Evolutionary conservation across 1,140 invertebrate genomes (phyloP), one percentile per base, ranked within the genome.

Genomic region (Euborellia annulipes): DNA sequence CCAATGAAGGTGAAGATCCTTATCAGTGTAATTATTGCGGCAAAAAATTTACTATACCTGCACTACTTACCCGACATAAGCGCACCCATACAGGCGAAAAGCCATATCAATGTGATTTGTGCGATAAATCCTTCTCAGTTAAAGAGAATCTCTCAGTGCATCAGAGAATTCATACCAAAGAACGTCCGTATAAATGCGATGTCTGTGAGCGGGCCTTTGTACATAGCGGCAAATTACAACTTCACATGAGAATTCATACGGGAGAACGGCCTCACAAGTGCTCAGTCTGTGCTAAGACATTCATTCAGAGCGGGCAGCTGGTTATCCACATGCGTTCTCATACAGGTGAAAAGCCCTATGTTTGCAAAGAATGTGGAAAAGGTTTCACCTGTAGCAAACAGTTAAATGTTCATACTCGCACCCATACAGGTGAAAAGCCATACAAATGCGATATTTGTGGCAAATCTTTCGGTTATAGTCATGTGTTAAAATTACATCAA

Each of bases 181-280:
- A 86, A 62, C 70, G 81, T 0, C 83, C 84, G 0, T 72, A 74
- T 69, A 83, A 87, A 51, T 94, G 91, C 59, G 78, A 86, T 37
- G 82, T 91, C 18, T 95, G 91, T 62, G 80, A 80, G 2, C 73
- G 89, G 1, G 89, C 89, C 0, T 93, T 91, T 56, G 87, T 93
- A 56, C 89, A 94, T 62, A 85, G 83, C 23, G 89, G 90, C 1
- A 88, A 93, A 58, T 65, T 94, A 22, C 86, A 91, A 54, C 73
- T 89, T 4, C 91, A 94, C 61, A 90, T 91, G 78, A 75, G 87
- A 40, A 90, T 89, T 50, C 87, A 91, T 58, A 91, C 86, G 0
- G 78, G 92, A 0, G 91, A 95, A 62, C 72, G 90, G 18, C 91
- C 91, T 0, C 92, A 93, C 63, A 85, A 85, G 54, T 97, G 92